Evolutionary conservation across 2,888 invertebrate genomes (phyloP).

Genomic region (Chelonus formosanus): DNA sequence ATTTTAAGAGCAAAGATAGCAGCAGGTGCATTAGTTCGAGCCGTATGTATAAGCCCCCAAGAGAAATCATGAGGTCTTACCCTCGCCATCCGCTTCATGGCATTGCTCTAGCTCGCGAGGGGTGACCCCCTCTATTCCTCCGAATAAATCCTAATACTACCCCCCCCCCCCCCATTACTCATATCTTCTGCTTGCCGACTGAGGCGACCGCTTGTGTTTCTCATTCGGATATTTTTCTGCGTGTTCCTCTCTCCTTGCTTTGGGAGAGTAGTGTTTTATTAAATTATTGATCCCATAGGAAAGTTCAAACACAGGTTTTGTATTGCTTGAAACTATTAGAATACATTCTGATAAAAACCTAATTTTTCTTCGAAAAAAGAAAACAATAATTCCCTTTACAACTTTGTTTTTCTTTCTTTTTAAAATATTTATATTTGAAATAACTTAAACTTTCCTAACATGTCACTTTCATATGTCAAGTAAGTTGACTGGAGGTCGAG

Average conservation of each 20-base stretch:
- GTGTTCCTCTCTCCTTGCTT: background rate
- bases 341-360: background rate
- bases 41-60: conserved; percentile 56
- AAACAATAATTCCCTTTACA: no score
- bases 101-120: conserved; percentile 32
- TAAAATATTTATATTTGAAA: no score
- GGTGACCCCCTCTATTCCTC: conserved; percentile 40
- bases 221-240: conserved; percentile 25
- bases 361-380: no score
- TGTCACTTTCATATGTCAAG: no score
- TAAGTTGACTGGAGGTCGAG: no score
- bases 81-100: conserved; percentile 44
- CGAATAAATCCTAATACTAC: conserved; percentile 63
- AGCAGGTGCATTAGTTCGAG: conserved; percentile 58
- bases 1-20: conserved; percentile 45
- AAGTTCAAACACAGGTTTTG: conserved; percentile 5
- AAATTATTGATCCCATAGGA: conserved; percentile 12
- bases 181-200: conserved; percentile 50
- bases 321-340: background rate
- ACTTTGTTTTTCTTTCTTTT: no score
- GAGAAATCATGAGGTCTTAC: conserved; percentile 63
- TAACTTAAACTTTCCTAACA: no score
- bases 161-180: conserved; percentile 59
- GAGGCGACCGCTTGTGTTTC: conserved; percentile 15
- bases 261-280: conserved; percentile 41